Evolutionary conservation across 92 coral and sea anemone genomes (phyloP).

Genomic region (Meandrina meandrites): DNA sequence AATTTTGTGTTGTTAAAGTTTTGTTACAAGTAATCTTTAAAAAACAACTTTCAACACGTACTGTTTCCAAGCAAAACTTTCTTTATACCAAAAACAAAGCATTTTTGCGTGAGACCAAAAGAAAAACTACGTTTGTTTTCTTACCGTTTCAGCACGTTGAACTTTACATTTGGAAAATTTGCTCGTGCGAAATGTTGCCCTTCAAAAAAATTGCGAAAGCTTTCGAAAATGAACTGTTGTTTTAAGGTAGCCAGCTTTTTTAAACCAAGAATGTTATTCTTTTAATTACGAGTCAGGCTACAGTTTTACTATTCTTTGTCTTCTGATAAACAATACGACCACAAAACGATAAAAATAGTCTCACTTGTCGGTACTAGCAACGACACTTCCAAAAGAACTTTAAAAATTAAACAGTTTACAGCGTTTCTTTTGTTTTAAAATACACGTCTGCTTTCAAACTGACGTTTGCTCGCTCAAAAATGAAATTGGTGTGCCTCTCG

Average conservation of each 20-base stretch:
- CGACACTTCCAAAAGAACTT: background rate
- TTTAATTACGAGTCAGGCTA: background rate
- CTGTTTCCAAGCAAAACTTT: background rate
- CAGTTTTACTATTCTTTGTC: too few species aligned
- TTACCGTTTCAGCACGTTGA: too few species aligned
- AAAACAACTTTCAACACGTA: background rate
- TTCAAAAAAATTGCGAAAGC: too few species aligned
- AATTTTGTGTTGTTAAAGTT: background rate
- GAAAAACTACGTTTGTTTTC: background rate
- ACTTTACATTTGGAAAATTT: too few species aligned
- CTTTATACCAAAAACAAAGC: background rate
- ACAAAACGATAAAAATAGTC: conserved; percentile 6
- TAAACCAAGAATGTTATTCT: background rate
- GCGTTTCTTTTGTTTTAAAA: conserved; percentile 27
- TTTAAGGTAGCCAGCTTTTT: background rate
- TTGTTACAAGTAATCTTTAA: background rate
- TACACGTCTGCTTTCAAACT: conserved; percentile 12
- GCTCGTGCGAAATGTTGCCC: too few species aligned
- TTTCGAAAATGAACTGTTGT: too few species aligned
- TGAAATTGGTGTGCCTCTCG: conserved; percentile 17
- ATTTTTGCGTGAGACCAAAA: background rate
- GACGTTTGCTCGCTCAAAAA: conserved; percentile 3
- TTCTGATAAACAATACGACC: conserved; percentile 30
- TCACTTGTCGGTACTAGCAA: conserved; percentile 33
- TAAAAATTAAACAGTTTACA: conserved; percentile 43